Base-by-base conservation (phyloP, 1,140 invertebrate genomes). In the Polypedilum vanderplanki region DNA sequence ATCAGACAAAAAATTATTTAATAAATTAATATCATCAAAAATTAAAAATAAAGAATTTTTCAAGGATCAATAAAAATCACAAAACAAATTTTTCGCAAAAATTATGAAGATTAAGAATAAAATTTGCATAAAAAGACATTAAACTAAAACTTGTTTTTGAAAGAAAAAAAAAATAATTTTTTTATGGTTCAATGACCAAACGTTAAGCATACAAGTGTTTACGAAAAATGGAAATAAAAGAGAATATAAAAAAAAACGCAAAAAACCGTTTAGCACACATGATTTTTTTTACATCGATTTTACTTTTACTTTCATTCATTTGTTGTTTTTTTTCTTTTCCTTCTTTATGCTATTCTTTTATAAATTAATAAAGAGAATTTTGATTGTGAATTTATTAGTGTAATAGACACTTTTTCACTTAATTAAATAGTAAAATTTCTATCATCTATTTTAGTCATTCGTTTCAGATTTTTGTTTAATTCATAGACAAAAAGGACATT, bases 191-290 rank as follows among this genome's bases (percentile, higher is more conserved):
- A n/a, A 57, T 57, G 46, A 57, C 46, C 24, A 57, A 12, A 15
- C 10, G 12, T n/a, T 57, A 12, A n/a, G 12, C 12, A 57, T 15
- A n/a, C 46, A n/a, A n/a, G n/a, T 57, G 12, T 57, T 57, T 57
- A 57, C 46, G 46, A 15, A 57, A 57, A 57, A 33, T 33, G 5
- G 5, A 57, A 15, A 57, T 4, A 15, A 15, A 57, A 57, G n/a
- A n/a, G 46, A 57, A 57, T 4, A 33, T 33, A 3, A 15, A 57
- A 46, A 46, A 57, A 57, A 57, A 57, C 46, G 12, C 46, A 57
- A 57, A 57, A n/a, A 57, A 57, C 46, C 46, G 46, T 57, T 57
- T 4, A n/a, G n/a, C 46, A 57, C 46, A n/a, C 46, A 46, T 46
- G 15, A 46, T 15, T 10, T 46, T 46, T 46, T 46, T 46, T 46